Conservation (phyloP, 2,888 invertebrate species). For the Amphimallon solstitiale region DNA sequence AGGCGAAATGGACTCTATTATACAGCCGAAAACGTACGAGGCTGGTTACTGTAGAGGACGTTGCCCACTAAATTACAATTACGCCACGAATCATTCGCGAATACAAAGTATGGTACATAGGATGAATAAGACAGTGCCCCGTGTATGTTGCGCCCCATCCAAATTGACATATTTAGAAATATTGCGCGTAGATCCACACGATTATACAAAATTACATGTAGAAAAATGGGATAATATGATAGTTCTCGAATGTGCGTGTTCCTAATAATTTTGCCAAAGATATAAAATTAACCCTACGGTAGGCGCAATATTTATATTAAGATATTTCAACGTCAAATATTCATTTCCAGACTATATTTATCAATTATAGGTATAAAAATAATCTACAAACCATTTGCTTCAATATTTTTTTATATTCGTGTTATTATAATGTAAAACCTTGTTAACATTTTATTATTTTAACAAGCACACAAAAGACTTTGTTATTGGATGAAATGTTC, state of each 20-base stretch:
- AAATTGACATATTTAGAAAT: conserved; percentile 73
- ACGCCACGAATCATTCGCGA: conserved; percentile 76
- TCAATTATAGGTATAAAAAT: too few relatives aligned
- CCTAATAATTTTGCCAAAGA: conserved; percentile 62
- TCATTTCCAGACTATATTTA: too few relatives aligned
- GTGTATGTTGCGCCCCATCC: conserved; percentile 77
- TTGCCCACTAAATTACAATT: conserved; percentile 75
- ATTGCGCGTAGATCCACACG: conserved; percentile 72
- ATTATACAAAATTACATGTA: conserved; percentile 70
- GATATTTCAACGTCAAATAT: too few relatives aligned
- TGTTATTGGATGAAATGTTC: too few relatives aligned
- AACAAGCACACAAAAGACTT: too few relatives aligned
- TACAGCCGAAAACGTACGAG: conserved; percentile 76
- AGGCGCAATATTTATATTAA: too few relatives aligned
- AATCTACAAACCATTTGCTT: not conserved
- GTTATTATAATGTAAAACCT: too few relatives aligned
- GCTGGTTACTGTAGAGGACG: conserved; percentile 77
- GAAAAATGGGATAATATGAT: conserved; percentile 77
- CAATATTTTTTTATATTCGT: too few relatives aligned
- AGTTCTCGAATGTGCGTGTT: conserved; percentile 78
- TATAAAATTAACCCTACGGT: conserved; percentile 23
- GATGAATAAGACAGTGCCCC: conserved; percentile 62
- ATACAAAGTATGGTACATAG: conserved; percentile 75
- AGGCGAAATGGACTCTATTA: conserved; percentile 64
- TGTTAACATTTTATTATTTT: too few relatives aligned